A percentile compares a stretch with the other conserved stretches of the same genome.
Conservation (phyloP, 2,113 vertebrate genomes). For the Gambusia holbrooki region DNA sequence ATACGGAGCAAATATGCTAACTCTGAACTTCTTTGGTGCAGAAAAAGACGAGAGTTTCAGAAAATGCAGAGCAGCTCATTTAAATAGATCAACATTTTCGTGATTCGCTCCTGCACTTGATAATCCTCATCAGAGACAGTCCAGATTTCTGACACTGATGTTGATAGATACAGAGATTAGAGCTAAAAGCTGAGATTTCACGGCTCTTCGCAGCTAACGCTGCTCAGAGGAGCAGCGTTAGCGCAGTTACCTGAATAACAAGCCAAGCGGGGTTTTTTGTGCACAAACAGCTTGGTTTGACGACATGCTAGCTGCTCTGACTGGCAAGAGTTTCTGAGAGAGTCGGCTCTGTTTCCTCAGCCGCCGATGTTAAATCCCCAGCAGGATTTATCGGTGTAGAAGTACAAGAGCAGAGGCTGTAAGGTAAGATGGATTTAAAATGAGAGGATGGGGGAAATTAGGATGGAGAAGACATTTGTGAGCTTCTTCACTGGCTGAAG, state of each 20-base stretch:
- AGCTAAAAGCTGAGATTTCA: constrained; percentile 23
- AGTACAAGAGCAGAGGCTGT: constrained; percentile 32
- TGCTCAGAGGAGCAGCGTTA: constrained; percentile 3
- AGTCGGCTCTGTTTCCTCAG: constrained; percentile 22
- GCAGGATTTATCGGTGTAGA: constrained; percentile 45
- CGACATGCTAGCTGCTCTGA: constrained; percentile 28
- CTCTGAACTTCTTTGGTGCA: background rate
- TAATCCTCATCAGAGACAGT: background rate
- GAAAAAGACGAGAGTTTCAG: background rate
- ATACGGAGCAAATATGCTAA: background rate
- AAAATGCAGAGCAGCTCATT: background rate
- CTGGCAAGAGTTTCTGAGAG: constrained; percentile 27
- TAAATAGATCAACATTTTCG: constrained; percentile 10
- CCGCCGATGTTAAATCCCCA: constrained; percentile 29
- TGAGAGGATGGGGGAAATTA: constrained; percentile 37
- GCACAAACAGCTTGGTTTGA: constrained; percentile 13
- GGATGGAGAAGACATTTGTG: constrained; percentile 17
- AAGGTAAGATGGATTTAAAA: constrained; percentile 61
- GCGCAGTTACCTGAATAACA: constrained; percentile 3
- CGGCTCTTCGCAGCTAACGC: constrained; percentile 3
- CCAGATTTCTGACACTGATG: background rate
- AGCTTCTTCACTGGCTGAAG: constrained; percentile 22
- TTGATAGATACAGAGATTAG: background rate
- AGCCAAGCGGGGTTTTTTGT: constrained; percentile 5
- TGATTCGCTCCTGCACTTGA: background rate